phyloP scores from a whole-genome alignment of 2,888 invertebrate species.

The Drosophila macrothrix region DNA sequence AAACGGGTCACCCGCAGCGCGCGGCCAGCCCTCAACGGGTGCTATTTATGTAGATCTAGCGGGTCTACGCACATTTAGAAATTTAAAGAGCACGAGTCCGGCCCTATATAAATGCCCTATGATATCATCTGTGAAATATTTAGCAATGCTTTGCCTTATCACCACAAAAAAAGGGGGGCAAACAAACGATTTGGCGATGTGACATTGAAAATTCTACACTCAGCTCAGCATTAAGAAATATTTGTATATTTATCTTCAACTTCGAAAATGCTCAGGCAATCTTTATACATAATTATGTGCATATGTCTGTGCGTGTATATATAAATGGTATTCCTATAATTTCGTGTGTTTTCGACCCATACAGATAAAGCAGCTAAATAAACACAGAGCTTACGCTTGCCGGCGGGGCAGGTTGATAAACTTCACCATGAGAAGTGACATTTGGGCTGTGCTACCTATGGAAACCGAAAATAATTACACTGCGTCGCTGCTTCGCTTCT shows the following conservation, averaged over 20 bases:
- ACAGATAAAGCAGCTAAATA: constrained; percentile 68
- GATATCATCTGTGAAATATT: constrained; percentile 72
- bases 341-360: constrained; percentile 19
- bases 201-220: constrained; percentile 60
- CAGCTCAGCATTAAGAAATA: constrained; percentile 49
- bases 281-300: background rate
- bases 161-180: constrained; percentile 1
- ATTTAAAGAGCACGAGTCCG: constrained; percentile 49
- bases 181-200: constrained; percentile 36
- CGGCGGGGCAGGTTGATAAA: constrained; percentile 64
- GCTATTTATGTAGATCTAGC: constrained; percentile 36
- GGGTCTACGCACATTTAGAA: constrained; percentile 27
- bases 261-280: constrained; percentile 39
- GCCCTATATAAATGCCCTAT: constrained; percentile 55
- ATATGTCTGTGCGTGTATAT: background rate
- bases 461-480: constrained; percentile 59
- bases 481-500: constrained; percentile 20
- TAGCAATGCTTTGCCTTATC: constrained; percentile 58
- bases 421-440: constrained; percentile 69
- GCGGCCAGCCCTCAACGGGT: constrained; percentile 5
- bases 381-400: constrained; percentile 45
- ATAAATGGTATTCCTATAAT: constrained; percentile 26
- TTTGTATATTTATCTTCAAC: constrained; percentile 63
- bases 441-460: constrained; percentile 43
- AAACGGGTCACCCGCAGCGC: constrained; percentile 60